Evolutionary conservation across 2,888 invertebrate genomes (phyloP).

Genomic region (Xestia sexstrigata): DNA sequence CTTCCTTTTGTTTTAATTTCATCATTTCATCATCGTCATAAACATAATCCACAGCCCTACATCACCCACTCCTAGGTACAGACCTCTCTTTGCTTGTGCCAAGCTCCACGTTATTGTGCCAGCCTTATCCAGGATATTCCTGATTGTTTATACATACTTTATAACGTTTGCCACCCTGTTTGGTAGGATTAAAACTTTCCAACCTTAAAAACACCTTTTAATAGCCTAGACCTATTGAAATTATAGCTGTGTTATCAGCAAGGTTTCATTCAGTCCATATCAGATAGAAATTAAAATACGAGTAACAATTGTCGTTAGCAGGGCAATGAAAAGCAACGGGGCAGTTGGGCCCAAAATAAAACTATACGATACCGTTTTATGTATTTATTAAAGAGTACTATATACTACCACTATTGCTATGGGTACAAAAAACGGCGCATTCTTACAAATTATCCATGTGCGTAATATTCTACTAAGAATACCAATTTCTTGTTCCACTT

Average conservation of each 20-base stretch:
- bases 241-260: constrained; percentile 48
- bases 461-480: neutral
- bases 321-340: constrained; percentile 51
- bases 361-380: constrained; percentile 6
- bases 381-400: neutral
- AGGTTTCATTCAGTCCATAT: constrained; percentile 37
- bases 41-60: too few relatives aligned
- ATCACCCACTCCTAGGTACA: too few relatives aligned
- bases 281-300: constrained; percentile 42
- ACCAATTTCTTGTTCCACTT: too few relatives aligned
- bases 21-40: neutral
- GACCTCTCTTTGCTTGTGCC: too few relatives aligned
- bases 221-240: neutral
- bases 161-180: neutral
- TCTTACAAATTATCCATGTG: neutral
- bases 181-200: too few relatives aligned
- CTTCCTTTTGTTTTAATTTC: neutral
- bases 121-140: too few relatives aligned
- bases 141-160: too few relatives aligned
- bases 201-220: neutral
- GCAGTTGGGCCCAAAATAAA: constrained; percentile 38
- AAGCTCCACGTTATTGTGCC: too few relatives aligned
- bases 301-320: constrained; percentile 45
- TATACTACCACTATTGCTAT: neutral
- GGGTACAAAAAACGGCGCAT: neutral